Evolutionary conservation across 1,140 invertebrate species (phyloP).

Genomic region (Stegodyphus mimosarum): DNA sequence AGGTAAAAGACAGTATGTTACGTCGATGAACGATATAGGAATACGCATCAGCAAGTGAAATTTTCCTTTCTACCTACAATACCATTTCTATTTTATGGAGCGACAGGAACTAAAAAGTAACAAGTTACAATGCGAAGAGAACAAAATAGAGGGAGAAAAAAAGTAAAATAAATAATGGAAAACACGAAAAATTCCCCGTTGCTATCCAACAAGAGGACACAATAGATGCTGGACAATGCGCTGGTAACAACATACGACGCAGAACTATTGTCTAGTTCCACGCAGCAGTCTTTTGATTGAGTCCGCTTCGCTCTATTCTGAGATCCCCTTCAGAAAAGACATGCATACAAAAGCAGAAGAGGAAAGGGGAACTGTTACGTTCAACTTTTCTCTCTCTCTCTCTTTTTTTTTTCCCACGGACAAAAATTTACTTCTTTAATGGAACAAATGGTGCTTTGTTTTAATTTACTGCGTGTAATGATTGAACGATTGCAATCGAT

Average conservation of each 20-base stretch:
- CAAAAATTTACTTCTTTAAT: no score
- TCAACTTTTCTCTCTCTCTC: background rate
- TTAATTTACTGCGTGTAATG: no score
- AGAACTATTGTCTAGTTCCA: conserved; percentile 32
- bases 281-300: conserved; percentile 31
- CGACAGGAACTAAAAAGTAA: conserved; percentile 50
- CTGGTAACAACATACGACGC: conserved; percentile 22
- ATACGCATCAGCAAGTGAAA: no score
- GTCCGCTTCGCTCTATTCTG: background rate
- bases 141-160: conserved; percentile 36
- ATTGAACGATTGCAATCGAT: no score
- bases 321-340: conserved; percentile 13
- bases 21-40: no score
- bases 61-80: no score
- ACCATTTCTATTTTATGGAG: background rate
- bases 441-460: no score
- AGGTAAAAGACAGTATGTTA: no score
- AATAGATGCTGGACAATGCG: conserved; percentile 46
- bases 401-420: no score
- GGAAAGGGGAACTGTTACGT: background rate
- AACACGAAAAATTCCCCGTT: conserved; percentile 38
- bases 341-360: conserved; percentile 21
- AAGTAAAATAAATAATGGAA: conserved; percentile 45
- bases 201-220: conserved; percentile 26
- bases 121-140: conserved; percentile 37